These are phyloP conservation scores for Ahaetulla prasina DNA, from an alignment of 2,113 vertebrate genomes.

Conservation along the genomic window DNA sequence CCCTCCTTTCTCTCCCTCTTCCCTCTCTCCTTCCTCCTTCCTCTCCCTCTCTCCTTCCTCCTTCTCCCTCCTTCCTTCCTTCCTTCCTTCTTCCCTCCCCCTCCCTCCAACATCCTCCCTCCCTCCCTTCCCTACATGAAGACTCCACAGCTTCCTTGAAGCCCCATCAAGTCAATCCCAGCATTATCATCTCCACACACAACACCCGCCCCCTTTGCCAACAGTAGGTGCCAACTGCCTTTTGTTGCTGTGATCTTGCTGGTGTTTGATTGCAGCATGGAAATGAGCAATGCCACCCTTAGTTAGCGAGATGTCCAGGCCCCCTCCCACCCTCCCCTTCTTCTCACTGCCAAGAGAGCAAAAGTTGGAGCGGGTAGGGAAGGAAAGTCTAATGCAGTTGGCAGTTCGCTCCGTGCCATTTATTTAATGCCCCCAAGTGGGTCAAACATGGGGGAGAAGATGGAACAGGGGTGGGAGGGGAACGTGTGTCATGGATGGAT, in stretches of 20 bases:
- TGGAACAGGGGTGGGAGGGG: constrained; percentile 5
- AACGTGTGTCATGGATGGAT: constrained; percentile 27
- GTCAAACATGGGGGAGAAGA: constrained; percentile 48
- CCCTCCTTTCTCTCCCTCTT: background rate
- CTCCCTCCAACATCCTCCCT: background rate
- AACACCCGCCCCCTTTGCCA: constrained; percentile 20
- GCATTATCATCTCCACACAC: background rate
- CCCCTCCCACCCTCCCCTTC: background rate
- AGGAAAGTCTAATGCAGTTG: constrained; percentile 60
- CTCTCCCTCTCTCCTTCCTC: background rate
- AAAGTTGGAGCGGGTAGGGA: constrained; percentile 55
- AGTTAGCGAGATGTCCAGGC: constrained; percentile 26
- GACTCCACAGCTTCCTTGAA: background rate
- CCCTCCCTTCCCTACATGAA: background rate
- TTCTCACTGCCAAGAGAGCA: constrained; percentile 42
- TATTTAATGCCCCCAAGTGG: constrained; percentile 60
- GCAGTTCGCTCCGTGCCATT: constrained; percentile 68
- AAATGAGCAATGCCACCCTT: constrained; percentile 55
- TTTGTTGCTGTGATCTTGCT: constrained; percentile 60
- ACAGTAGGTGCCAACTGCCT: constrained; percentile 52
- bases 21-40: accelerated
- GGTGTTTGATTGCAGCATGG: constrained; percentile 52
- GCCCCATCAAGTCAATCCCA: background rate
- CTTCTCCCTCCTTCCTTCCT: too few relatives aligned
- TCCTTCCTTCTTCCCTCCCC: too few relatives aligned